A percentile compares a stretch with the other conserved stretches of the same genome.
Conservation (phyloP, 2,888 invertebrate genomes). For the Mesorhabditis sp. region DNA sequence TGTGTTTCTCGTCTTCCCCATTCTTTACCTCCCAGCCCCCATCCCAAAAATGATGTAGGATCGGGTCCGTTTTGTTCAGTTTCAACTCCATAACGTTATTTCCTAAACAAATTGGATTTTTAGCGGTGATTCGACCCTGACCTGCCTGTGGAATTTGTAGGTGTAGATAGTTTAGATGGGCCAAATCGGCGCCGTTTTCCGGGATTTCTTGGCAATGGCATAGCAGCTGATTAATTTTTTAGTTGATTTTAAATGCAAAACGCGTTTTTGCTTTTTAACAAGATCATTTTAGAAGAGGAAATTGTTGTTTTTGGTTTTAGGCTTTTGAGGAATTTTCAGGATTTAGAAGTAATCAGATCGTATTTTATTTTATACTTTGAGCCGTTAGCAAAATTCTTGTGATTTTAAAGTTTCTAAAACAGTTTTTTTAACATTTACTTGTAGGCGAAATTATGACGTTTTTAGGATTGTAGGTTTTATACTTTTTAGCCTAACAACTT, state of each 20-base stretch:
- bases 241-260: too few species aligned
- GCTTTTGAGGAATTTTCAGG: too few species aligned
- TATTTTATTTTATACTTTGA: too few species aligned
- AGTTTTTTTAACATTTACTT: background rate
- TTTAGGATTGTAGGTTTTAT: too few species aligned
- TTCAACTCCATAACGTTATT: conserved; percentile 38
- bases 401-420: background rate
- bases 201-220: conserved; percentile 73
- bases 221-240: conserved; percentile 13
- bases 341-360: too few species aligned
- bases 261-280: too few species aligned
- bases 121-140: background rate
- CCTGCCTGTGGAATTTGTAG: conserved; percentile 10
- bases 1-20: conserved; percentile 65
- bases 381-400: background rate
- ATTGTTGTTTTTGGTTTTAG: background rate
- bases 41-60: conserved; percentile 65
- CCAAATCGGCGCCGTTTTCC: conserved; percentile 82
- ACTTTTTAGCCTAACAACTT: too few species aligned
- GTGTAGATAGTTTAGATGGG: conserved; percentile 77
- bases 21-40: conserved; percentile 66
- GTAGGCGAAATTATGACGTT: background rate
- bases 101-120: conserved; percentile 16
- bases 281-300: too few species aligned
- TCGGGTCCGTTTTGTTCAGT: conserved; percentile 30